Base-by-base conservation (phyloP, 2,797 vertebrate species). In the Limosa lapponica region DNA sequence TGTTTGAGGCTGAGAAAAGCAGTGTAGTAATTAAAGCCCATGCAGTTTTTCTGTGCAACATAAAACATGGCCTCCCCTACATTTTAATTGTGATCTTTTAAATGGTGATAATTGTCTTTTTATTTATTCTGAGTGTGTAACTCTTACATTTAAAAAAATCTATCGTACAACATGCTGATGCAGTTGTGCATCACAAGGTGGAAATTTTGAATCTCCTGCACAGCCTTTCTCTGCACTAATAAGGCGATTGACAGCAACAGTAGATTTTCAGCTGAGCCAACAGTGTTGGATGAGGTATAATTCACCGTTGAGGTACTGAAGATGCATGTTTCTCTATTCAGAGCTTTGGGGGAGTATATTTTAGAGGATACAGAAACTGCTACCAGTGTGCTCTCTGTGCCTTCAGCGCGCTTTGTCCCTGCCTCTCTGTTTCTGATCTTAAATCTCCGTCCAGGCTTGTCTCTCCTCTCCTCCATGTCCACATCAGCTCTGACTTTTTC, bases 1-100 rank as follows among this genome's bases (percentile, higher is more conserved):
- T 74, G 52, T 74, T 25, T 75, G 85, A 95, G 65, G 41, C 80
- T 91, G 72, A 86, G 72, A 39, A 88, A 88, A 84, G 20, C 16
- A 65, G 12, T 34, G 3, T 59, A 30, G 30, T 55, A 20, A 44
- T 75, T 61, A 58, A 57, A 92, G 51, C 19, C 65, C 25, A 8
- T 46, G 43, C 13, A 9, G 5, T 89, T 88, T 59, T 59, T 74
- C 41, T 65, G n/a, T 88, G 48, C 52, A 46, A 5, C 41, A 10
- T 87, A 44, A 88, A 74, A 15, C 1, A 2, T 73, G 39, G 39
- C 61, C 82, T 25, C 25, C 39, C 30, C 23, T 66, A 13, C 46
- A 66, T 64, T 65, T 83, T 48, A 52, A 57, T 28, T 79, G 11
- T 57, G 51, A 72, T 36, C 15, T 92, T 59, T 65, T 34, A 77